phyloP scores from a whole-genome alignment of 2,888 invertebrate species.

The Anaspis maculata region DNA sequence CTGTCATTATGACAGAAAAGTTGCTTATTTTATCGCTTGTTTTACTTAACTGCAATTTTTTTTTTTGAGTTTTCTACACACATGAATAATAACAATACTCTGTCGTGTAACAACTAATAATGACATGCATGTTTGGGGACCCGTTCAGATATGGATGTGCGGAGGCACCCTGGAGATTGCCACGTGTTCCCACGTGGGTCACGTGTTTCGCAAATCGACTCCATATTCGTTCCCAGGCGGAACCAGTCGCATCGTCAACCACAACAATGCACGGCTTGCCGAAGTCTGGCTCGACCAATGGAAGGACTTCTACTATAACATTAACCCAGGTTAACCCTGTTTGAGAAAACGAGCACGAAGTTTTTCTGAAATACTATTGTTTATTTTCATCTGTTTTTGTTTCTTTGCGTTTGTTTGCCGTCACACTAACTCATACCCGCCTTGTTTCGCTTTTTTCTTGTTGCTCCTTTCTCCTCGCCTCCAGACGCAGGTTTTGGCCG shows the following conservation, averaged over 20 bases:
- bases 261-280: constrained; percentile 96
- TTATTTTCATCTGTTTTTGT: constrained; percentile 6
- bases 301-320: constrained; percentile 98
- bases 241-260: constrained; percentile 93
- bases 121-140: constrained; percentile 8
- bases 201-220: constrained; percentile 95
- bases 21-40: too few relatives aligned
- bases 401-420: constrained; percentile 11
- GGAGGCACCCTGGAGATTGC: constrained; percentile 90
- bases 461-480: constrained; percentile 6
- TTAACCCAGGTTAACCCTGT: constrained; percentile 77
- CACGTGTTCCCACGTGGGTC: constrained; percentile 92
- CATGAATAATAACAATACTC: too few relatives aligned
- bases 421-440: constrained; percentile 4
- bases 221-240: constrained; percentile 99
- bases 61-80: too few relatives aligned
- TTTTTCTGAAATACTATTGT: neutral
- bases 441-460: constrained; percentile 3
- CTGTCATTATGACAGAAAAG: too few relatives aligned
- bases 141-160: constrained; percentile 92
- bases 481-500: too few relatives aligned
- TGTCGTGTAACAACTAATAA: neutral
- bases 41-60: too few relatives aligned
- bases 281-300: constrained; percentile 99
- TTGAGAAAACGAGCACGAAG: neutral